Base-by-base conservation (phyloP, 2,797 vertebrate species). In the Apogon hyalosoma region DNA sequence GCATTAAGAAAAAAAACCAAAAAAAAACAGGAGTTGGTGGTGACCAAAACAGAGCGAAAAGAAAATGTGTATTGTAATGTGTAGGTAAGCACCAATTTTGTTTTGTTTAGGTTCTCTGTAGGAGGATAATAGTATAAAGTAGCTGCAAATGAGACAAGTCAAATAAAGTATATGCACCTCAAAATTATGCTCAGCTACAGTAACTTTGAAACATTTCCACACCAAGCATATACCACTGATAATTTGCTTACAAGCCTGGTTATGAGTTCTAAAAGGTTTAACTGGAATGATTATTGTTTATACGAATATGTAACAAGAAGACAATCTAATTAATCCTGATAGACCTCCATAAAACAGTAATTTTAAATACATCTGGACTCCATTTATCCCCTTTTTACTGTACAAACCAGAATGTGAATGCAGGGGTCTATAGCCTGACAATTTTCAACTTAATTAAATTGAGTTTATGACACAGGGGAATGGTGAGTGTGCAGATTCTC, bases 391-490 rank as follows among this genome's bases (percentile, higher is more conserved):
- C 11, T 49, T 45, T 28, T 57, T 33, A 73, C 72, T 52, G 75
- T 76, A 66, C 48, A 67, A 72, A 75, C 68, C 65, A 57, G 67
- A 56, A 42, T 63, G 49, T 42, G 72, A 63, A 82, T 60, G 63
- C 67, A 71, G 73, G 58, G 62, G 50, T 72, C 28, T 33, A 31
- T 39, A 41, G 65, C 69, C 70, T 51, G 53, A 82, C 53, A 3
- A 63, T 77, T 80, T 82, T 82, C 55, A 69, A 81, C 79, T 65
- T 82, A 82, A 88, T 91, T 83, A 88, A 84, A 86, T 76, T 0
- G 43, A 68, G 63, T 90, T 90, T 88, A 80, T 75, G 60, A 72
- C 51, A 1, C 4, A 69, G 24, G 67, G 70, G 53, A 74, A 71
- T 19, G 46, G 67, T 79, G 80, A 85, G 39, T 50, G 68, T 83